Evolutionary conservation across 2,888 invertebrate genomes (phyloP).

Genomic region (Flexamia atlantica): DNA sequence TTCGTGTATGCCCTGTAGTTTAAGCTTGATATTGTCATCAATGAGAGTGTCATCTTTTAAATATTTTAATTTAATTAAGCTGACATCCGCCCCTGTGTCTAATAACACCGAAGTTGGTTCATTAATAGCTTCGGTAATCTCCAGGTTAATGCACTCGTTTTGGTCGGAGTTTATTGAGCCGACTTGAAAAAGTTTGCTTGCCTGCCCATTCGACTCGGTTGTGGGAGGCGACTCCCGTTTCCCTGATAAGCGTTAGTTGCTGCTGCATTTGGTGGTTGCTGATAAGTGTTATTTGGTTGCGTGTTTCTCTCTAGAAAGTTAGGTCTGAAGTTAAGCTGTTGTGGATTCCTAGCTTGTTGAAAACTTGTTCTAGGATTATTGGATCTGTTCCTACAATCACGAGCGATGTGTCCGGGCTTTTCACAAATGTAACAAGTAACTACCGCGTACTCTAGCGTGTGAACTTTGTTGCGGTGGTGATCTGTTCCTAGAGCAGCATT

Average conservation of each 20-base stretch:
- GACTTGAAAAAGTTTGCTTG: constrained; percentile 3
- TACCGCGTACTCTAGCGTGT: neutral
- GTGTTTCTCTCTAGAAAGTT: too few species aligned
- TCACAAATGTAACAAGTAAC: constrained; percentile 18
- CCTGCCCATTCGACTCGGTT: constrained; percentile 10
- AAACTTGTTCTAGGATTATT: neutral
- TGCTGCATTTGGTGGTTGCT: neutral
- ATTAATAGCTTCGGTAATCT: neutral
- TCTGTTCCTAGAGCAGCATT: neutral
- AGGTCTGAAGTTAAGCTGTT: too few species aligned
- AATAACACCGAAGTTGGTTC: neutral
- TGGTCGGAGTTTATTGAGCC: constrained; percentile 4
- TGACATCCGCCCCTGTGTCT: constrained; percentile 23
- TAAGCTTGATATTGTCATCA: neutral
- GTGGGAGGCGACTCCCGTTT: constrained; percentile 18
- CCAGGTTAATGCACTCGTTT: neutral
- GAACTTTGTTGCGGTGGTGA: neutral
- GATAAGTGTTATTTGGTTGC: neutral
- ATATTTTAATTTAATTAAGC: constrained; percentile 9
- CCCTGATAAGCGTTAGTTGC: neutral
- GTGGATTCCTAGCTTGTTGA: too few species aligned
- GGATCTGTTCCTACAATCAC: neutral
- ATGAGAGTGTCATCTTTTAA: constrained; percentile 2
- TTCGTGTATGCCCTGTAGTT: neutral
- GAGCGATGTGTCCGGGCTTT: neutral